A percentile compares a stretch with the other conserved stretches of the same genome.
Evolutionary conservation across 2,797 vertebrate genomes (phyloP).

Genomic region (Enteromius thamalakanensis): DNA sequence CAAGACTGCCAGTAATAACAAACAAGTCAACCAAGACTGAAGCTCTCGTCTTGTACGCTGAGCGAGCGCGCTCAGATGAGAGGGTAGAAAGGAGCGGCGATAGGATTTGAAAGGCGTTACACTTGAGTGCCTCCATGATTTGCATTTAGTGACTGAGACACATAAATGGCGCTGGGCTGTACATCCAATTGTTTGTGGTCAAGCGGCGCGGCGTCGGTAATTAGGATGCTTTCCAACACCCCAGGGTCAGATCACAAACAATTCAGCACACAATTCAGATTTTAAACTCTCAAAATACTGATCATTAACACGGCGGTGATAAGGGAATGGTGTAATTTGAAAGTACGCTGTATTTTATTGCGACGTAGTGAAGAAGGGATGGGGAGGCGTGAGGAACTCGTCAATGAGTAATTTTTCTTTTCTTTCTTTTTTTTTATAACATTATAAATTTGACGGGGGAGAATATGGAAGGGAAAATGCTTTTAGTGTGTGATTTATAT

Average conservation of each 20-base stretch:
- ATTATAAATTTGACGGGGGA: constrained; percentile 81
- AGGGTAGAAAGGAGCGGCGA: constrained; percentile 68
- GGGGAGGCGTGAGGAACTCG: constrained; percentile 60
- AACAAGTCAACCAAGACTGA: constrained; percentile 64
- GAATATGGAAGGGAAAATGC: constrained; percentile 75
- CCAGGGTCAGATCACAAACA: constrained; percentile 56
- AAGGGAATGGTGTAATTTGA: constrained; percentile 51
- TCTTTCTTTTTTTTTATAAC: constrained; percentile 77
- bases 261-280: constrained; percentile 52
- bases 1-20: constrained; percentile 50
- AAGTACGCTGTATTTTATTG: constrained; percentile 49
- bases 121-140: constrained; percentile 78
- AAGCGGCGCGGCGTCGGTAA: constrained; percentile 51
- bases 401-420: constrained; percentile 79
- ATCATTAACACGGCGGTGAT: constrained; percentile 49
- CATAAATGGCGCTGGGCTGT: constrained; percentile 66
- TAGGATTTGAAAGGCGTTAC: constrained; percentile 82
- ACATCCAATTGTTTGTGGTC: constrained; percentile 64
- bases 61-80: constrained; percentile 28
- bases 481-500: constrained; percentile 87
- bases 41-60: constrained; percentile 37
- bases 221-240: constrained; percentile 58
- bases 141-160: constrained; percentile 79
- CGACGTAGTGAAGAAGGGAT: constrained; percentile 28
- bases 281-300: constrained; percentile 43